phyloP scores from a whole-genome alignment of 2,113 vertebrate genomes.

The Coracopsis vasa region DNA sequence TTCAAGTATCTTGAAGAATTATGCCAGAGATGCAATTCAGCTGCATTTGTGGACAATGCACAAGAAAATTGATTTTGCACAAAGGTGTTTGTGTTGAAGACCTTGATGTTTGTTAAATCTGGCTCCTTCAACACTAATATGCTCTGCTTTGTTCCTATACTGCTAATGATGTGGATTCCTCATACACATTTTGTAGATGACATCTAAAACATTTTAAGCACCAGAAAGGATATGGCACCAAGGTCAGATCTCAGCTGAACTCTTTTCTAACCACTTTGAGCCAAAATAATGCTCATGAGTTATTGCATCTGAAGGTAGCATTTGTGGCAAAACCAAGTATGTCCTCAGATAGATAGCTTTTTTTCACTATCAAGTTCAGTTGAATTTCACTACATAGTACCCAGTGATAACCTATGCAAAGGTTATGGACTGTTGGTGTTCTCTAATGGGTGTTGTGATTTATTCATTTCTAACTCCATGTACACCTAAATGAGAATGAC shows the following conservation, averaged over 20 bases:
- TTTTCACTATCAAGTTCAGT: background rate
- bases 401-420: background rate
- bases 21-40: background rate
- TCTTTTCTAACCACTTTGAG: background rate
- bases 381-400: background rate
- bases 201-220: background rate
- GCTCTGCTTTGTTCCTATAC: background rate
- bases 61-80: background rate
- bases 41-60: background rate
- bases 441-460: constrained; percentile 28
- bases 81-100: background rate
- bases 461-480: background rate
- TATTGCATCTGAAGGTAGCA: background rate
- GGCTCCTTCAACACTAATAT: background rate
- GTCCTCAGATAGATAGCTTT: background rate
- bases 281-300: background rate
- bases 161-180: background rate
- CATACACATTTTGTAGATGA: background rate
- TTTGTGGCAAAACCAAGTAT: background rate
- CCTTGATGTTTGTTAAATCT: background rate
- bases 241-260: background rate
- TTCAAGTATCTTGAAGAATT: background rate
- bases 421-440: background rate
- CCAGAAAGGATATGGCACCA: background rate
- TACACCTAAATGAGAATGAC: constrained; percentile 43